phyloP scores from a whole-genome alignment of 2,113 vertebrate genomes.

The Apodemus speciosus region DNA sequence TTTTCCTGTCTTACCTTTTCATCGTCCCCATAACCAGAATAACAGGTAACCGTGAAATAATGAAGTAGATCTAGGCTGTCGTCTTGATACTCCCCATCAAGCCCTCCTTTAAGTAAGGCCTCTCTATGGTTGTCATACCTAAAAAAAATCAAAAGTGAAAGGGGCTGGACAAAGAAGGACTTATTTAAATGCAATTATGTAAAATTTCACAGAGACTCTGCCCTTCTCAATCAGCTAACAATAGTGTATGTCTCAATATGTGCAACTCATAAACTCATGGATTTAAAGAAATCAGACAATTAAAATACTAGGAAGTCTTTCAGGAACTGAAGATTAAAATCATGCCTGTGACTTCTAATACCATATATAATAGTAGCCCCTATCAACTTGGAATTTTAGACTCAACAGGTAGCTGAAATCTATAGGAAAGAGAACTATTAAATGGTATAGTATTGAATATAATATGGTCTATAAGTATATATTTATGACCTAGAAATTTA shows the following conservation, averaged over 20 bases:
- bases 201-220: background rate
- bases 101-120: constrained; percentile 93
- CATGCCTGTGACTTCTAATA: background rate
- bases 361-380: background rate
- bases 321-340: constrained; percentile 46
- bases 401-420: background rate
- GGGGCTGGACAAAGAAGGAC: background rate
- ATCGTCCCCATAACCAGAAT: constrained; percentile 94
- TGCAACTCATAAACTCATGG: background rate
- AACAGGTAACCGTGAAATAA: constrained; percentile 96
- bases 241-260: background rate
- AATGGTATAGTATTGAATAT: background rate
- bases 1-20: constrained; percentile 87
- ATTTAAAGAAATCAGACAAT: background rate
- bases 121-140: constrained; percentile 99
- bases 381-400: background rate
- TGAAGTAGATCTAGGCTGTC: constrained; percentile 94
- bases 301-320: constrained; percentile 17
- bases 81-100: constrained; percentile 93
- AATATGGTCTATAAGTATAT: background rate
- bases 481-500: background rate
- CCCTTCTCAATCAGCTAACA: constrained; percentile 2
- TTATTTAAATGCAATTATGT: background rate
- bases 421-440: background rate
- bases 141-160: constrained; percentile 39